These are phyloP conservation scores for Sinocyclocheilus maitianheensis DNA, from an alignment of 2,113 vertebrate genomes.

Conservation along the genomic window DNA sequence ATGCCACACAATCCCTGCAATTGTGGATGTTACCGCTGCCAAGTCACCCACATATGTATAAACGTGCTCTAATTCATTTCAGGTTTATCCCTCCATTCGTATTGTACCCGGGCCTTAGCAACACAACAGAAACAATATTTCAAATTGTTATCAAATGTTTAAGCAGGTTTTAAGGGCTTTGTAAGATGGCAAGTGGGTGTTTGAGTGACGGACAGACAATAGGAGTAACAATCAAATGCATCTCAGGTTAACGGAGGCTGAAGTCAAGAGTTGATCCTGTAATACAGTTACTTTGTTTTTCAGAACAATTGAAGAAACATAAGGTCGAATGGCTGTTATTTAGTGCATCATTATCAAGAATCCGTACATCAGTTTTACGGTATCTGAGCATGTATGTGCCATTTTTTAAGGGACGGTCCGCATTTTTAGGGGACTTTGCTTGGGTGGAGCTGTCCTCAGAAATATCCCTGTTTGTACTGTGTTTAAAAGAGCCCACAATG, in stretches of 20 bases:
- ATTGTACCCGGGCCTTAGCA: not conserved
- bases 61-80: not conserved
- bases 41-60: constrained; percentile 23
- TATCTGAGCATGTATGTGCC: not conserved
- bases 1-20: not conserved
- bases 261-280: not conserved
- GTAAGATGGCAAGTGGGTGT: not conserved
- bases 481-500: too few species aligned
- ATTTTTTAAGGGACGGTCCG: too few species aligned
- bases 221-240: not conserved
- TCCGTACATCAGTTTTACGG: not conserved
- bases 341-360: not conserved
- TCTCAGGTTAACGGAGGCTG: not conserved
- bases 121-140: constrained; percentile 15
- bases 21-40: constrained; percentile 9
- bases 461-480: too few species aligned
- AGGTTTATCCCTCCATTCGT: not conserved
- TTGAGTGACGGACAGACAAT: not conserved
- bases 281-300: not conserved
- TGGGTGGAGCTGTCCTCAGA: too few species aligned
- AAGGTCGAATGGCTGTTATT: not conserved
- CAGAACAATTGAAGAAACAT: constrained; percentile 1
- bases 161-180: not conserved
- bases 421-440: too few species aligned
- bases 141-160: not conserved